phyloP scores from a whole-genome alignment of 2,888 invertebrate genomes.

The Branchellion lobata region DNA sequence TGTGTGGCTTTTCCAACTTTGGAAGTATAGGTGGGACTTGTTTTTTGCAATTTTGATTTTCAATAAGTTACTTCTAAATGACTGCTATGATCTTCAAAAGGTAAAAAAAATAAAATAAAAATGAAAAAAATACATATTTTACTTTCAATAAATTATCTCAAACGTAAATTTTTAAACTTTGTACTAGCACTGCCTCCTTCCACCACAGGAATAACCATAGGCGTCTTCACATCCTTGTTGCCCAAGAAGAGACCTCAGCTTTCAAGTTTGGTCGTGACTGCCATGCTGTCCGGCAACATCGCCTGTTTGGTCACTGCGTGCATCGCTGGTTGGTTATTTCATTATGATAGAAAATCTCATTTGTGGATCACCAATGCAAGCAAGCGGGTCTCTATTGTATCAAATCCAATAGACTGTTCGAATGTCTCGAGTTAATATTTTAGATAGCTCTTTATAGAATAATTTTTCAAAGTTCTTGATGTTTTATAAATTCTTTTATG shows the following conservation, averaged over 20 bases:
- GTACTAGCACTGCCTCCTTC: too few species aligned
- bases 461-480: background rate
- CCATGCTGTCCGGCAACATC: constrained; percentile 62
- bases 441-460: background rate
- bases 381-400: too few species aligned
- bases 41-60: background rate
- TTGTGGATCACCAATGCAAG: too few species aligned
- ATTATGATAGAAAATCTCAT: background rate
- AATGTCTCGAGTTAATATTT: background rate
- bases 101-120: too few species aligned
- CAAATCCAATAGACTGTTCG: too few species aligned
- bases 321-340: constrained; percentile 54
- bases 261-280: constrained; percentile 52
- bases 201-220: constrained; percentile 54
- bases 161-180: too few species aligned
- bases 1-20: constrained; percentile 56
- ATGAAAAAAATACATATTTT: too few species aligned
- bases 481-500: background rate
- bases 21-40: constrained; percentile 41
- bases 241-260: constrained; percentile 50
- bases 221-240: constrained; percentile 52
- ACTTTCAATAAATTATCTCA: too few species aligned
- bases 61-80: too few species aligned
- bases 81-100: too few species aligned
- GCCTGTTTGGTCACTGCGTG: constrained; percentile 62